A percentile compares a stretch with the other conserved stretches of the same genome.
Evolutionary conservation across 2,113 vertebrate species (phyloP).

Genomic region (Otus sunia): DNA sequence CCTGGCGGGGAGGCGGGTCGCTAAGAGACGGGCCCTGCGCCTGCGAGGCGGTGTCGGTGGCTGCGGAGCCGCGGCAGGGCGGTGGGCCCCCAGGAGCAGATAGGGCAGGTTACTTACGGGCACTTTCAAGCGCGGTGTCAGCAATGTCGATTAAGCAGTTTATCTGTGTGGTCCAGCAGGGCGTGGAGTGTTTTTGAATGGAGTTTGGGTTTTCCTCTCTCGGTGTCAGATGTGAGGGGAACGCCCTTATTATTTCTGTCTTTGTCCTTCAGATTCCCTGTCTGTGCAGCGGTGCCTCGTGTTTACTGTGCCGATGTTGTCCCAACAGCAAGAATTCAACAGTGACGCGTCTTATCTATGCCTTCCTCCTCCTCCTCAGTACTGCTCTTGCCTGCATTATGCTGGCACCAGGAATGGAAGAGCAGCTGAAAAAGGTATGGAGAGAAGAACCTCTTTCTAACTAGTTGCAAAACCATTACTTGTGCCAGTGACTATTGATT

Average conservation of each 20-base stretch:
- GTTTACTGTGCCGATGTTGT: constrained; percentile 87
- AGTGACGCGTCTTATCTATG: constrained; percentile 87
- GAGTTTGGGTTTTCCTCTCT: background rate
- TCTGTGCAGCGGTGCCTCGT: constrained; percentile 85
- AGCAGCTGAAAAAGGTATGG: constrained; percentile 84
- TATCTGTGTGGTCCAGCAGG: background rate
- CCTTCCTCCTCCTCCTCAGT: constrained; percentile 84
- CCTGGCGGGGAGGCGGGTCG: too few species aligned
- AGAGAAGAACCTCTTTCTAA: background rate
- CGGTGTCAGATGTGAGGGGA: background rate
- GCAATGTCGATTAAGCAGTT: background rate
- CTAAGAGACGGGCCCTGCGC: too few species aligned
- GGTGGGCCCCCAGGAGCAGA: background rate
- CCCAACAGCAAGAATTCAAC: constrained; percentile 86
- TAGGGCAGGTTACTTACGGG: accelerated
- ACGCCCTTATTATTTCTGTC: background rate
- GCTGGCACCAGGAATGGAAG: constrained; percentile 82
- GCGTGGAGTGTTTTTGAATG: accelerated
- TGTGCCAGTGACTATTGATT: background rate
- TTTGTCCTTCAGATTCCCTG: constrained; percentile 80
- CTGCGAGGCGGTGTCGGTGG: background rate
- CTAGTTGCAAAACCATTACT: background rate
- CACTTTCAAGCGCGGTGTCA: accelerated
- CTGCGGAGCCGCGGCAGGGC: background rate
- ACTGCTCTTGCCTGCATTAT: constrained; percentile 85